phyloP scores from a whole-genome alignment of 2,113 vertebrate species.

The Hippocampus mohnikei region DNA sequence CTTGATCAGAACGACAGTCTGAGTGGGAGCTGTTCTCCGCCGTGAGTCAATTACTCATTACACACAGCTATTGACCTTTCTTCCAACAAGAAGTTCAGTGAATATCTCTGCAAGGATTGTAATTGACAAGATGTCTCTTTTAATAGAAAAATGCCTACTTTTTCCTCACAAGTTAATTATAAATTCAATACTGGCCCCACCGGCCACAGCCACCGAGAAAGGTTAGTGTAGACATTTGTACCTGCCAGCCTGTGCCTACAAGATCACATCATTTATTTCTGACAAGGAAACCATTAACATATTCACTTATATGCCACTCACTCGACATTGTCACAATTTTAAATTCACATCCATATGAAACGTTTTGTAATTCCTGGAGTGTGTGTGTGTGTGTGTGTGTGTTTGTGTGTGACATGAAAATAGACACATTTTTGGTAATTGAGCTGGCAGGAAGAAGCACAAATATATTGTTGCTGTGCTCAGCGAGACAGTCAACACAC shows the following conservation, averaged over 20 bases:
- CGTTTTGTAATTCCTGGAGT: constrained; percentile 26
- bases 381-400: not conserved
- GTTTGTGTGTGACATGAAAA: constrained; percentile 14
- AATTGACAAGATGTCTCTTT: constrained; percentile 82
- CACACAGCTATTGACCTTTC: constrained; percentile 80
- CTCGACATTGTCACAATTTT: constrained; percentile 41
- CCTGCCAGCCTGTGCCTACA: constrained; percentile 59
- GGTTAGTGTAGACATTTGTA: constrained; percentile 72
- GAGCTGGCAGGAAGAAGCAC: constrained; percentile 15
- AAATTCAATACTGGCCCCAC: constrained; percentile 70
- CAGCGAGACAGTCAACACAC: constrained; percentile 15
- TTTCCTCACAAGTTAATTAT: constrained; percentile 74
- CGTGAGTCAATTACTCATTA: constrained; percentile 80
- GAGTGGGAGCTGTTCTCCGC: constrained; percentile 64
- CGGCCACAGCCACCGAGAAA: constrained; percentile 59
- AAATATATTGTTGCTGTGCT: constrained; percentile 6
- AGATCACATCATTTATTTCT: constrained; percentile 56
- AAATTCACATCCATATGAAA: constrained; percentile 35
- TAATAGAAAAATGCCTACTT: constrained; percentile 78
- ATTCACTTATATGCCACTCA: constrained; percentile 47
- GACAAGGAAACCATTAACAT: constrained; percentile 49
- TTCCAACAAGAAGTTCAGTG: constrained; percentile 76
- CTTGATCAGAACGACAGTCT: constrained; percentile 72
- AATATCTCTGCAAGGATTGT: constrained; percentile 75
- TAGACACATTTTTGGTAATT: constrained; percentile 30